Evolutionary conservation across 2,797 vertebrate species (phyloP), one percentile per base, ranked within the genome.

Genomic region (Mus caroli): DNA sequence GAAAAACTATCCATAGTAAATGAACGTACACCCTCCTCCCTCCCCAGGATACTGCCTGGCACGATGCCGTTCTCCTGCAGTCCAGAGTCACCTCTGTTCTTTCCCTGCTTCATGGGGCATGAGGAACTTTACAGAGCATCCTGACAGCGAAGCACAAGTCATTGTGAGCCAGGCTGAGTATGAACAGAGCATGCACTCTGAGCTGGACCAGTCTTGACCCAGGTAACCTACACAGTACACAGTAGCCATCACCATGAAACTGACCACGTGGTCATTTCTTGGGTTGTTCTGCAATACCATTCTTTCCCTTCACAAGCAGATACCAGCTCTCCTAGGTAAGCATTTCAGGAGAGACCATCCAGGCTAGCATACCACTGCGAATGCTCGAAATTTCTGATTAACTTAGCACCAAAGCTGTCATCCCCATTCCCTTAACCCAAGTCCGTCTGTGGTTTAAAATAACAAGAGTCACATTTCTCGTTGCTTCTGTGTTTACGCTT

Each of bases 401-500:
- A 79, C 69, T 43, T 58, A 95, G 95, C 91, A 96, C 80, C 87
- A 82, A 69, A 90, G 54, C 87, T 60, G 28, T 62, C 6, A 67
- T 17, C n/a, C 54, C 46, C 54, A 22, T 14, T 2, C 79, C 43
- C 5, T 60, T 15, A 82, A 87, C 67, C 11, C 3, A 56, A 95
- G 93, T 92, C 95, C 64, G 28, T 22, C 76, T 58, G 88, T 67
- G 80, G 54, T 89, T 89, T 84, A 78, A 82, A 92, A 84, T 26
- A 52, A 56, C 78, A 96, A 85, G 56, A 15, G 26, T 88, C 93
- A 86, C 26, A 3, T 54, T 96, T 87, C 34, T 87, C 76, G 91
- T 91, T 82, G 73, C 28, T 90, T 97, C 90, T 76, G 46, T 92
- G 78, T 94, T 69, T 96, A 96, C 89, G 40, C 60, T 93, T 92